Evolutionary conservation across 1,140 invertebrate species (phyloP).

Genomic region (Drosophila serrata): DNA sequence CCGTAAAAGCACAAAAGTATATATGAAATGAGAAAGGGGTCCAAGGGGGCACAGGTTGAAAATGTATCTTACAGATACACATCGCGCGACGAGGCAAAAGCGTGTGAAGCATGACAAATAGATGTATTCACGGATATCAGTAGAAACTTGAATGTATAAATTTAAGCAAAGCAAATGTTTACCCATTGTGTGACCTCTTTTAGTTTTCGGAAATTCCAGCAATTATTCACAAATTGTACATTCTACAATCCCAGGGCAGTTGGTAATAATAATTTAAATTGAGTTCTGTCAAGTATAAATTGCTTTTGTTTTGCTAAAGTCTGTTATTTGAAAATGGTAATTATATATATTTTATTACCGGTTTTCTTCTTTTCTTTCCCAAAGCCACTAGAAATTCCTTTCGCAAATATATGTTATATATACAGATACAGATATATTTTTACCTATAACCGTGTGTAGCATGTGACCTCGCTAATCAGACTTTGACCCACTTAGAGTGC

Average conservation of each 20-base stretch:
- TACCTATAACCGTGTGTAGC: constrained; percentile 5
- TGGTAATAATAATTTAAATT: constrained; percentile 4
- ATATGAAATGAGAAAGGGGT: constrained; percentile 23
- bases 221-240: neutral
- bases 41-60: constrained; percentile 10
- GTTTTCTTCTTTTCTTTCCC: constrained; percentile 13
- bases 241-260: neutral
- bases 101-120: constrained; percentile 14
- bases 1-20: constrained; percentile 28
- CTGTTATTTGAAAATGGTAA: neutral
- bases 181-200: constrained; percentile 4
- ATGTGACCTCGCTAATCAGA: constrained; percentile 68
- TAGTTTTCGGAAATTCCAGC: neutral
- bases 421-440: too few relatives aligned
- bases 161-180: constrained; percentile 5
- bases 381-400: constrained; percentile 5
- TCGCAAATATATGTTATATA: constrained; percentile 8
- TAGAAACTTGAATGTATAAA: neutral
- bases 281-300: constrained; percentile 2
- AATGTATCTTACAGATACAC: constrained; percentile 24
- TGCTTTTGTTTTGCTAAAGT: neutral
- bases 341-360: constrained; percentile 15
- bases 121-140: constrained; percentile 1
- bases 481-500: constrained; percentile 73
- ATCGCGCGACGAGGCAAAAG: constrained; percentile 10